A percentile compares a stretch with the other conserved stretches of the same genome.
phyloP scores from a whole-genome alignment of 2,888 invertebrate genomes.

The Agrotis segetum region DNA sequence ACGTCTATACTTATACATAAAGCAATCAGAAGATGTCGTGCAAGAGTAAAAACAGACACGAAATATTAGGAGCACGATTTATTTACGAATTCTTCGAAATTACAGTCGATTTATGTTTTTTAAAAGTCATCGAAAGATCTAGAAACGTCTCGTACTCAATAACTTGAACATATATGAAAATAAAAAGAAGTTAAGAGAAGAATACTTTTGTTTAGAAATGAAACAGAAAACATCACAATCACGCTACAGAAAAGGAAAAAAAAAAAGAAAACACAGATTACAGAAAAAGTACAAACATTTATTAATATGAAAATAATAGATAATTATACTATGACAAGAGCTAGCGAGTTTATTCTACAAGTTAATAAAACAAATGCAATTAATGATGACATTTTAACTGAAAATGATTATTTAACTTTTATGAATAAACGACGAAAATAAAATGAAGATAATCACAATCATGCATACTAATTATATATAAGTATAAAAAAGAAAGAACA shows the following conservation, averaged over 20 bases:
- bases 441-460: conserved; percentile 50
- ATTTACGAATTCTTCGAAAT: conserved; percentile 9
- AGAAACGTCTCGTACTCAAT: conserved; percentile 11
- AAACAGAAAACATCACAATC: conserved; percentile 44
- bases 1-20: conserved; percentile 32
- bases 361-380: background rate
- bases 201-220: conserved; percentile 3
- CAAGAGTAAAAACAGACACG: conserved; percentile 38
- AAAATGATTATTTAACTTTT: conserved; percentile 6
- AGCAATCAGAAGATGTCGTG: conserved; percentile 49
- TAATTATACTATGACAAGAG: conserved; percentile 15
- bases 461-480: conserved; percentile 21
- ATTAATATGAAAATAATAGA: conserved; percentile 51
- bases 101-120: background rate
- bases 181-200: conserved; percentile 17
- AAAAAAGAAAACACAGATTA: conserved; percentile 65
- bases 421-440: conserved; percentile 37
- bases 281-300: conserved; percentile 58
- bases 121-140: conserved; percentile 5
- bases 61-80: conserved; percentile 2
- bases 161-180: no score
- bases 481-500: background rate
- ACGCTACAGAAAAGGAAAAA: conserved; percentile 56
- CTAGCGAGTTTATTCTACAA: conserved; percentile 39
- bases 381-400: background rate